Evolutionary conservation across 2,113 vertebrate species (phyloP), one percentile per base, ranked within the genome.

Genomic region (Chionomys nivalis): DNA sequence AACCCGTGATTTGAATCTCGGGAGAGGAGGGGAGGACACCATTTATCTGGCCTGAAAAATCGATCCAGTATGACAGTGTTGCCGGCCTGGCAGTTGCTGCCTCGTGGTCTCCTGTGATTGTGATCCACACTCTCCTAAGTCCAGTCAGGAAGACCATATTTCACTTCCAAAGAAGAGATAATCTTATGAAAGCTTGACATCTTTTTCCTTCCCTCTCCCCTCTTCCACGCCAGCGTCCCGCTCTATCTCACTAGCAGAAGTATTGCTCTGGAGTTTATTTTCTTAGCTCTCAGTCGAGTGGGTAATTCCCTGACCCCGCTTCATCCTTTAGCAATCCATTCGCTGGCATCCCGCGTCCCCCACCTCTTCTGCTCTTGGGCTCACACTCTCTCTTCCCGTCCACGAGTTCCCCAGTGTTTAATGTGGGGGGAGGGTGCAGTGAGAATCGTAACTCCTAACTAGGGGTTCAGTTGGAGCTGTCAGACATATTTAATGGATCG

Each of bases 401-500:
- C 8, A 3, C 47, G 10, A 12, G 49, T 9, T 55, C 89, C 2
- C 3, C 5, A 68, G 44, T 14, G 3, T 70, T 89, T 55, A 73
- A 14, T 19, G 3, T 26, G 31, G 28, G 73, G 58, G 85, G 63
- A 13, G 70, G 66, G 14, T 63, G 76, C 44, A 26, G 0, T 61
- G 52, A 95, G 44, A 96, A 63, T 3, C 26, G 6, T 19, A 44
- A n/a, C 88, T 87, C 42, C 66, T 85, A 73, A 47, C 17, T 14
- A 75, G 36, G 24, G 73, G 90, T 94, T 79, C 82, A 95, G 58
- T 91, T 89, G 49, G 66, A 72, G 1, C 44, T 96, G 6, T 96
- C 97, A 87, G 75, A 73, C 13, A 6, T 75, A 44, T 77, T 89
- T 85, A 89, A 63, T 92, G 76, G 49, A n/a, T 97, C 89, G 75